A percentile compares a stretch with the other conserved stretches of the same genome.
Evolutionary conservation across 1,140 invertebrate species (phyloP).

Genomic region (Drosophila kanapiae): DNA sequence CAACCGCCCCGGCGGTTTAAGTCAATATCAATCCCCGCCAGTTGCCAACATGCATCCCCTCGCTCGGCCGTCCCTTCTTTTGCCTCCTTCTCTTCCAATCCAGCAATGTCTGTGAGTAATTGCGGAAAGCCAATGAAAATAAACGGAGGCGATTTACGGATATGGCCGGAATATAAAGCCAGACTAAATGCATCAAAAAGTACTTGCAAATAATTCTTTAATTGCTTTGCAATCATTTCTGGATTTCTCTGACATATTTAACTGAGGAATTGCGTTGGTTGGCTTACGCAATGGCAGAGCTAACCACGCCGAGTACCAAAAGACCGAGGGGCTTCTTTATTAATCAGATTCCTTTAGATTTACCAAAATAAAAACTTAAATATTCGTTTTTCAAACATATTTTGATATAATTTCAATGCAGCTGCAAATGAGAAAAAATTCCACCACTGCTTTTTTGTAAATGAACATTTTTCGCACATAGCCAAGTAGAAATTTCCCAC

Average conservation of each 20-base stretch:
- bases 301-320: no score
- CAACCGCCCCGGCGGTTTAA: slow-evolving; percentile 64
- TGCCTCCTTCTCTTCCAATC: background rate
- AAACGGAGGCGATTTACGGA: slow-evolving; percentile 12
- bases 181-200: slow-evolving; percentile 10
- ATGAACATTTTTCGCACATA: slow-evolving; percentile 29
- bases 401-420: background rate
- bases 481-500: slow-evolving; percentile 57
- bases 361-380: background rate
- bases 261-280: background rate
- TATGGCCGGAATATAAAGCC: slow-evolving; percentile 8
- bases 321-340: no score
- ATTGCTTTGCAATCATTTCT: background rate
- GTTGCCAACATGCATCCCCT: slow-evolving; percentile 21
- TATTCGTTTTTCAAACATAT: background rate
- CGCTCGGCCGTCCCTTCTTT: background rate
- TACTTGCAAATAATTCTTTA: background rate
- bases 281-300: no score
- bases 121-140: slow-evolving; percentile 32
- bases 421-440: background rate
- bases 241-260: background rate
- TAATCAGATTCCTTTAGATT: background rate
- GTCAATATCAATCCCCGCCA: slow-evolving; percentile 60
- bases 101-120: slow-evolving; percentile 37
- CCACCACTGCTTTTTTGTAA: background rate